phyloP scores from a whole-genome alignment of 2,797 vertebrate genomes.

The Adelosebastes latens region DNA sequence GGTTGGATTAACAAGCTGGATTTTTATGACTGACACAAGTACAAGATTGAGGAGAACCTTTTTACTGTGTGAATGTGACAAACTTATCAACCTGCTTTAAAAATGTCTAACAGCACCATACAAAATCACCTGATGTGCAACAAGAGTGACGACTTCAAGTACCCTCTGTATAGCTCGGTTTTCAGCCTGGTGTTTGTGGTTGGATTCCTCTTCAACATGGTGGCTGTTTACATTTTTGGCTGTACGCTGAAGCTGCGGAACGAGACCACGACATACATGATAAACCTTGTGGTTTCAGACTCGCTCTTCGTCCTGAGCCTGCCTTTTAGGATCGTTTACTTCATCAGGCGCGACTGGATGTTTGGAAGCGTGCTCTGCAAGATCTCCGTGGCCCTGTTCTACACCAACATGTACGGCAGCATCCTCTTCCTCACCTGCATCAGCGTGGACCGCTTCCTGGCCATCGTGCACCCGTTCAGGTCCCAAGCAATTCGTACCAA shows the following conservation, averaged over 20 bases:
- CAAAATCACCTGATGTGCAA: slow-evolving; percentile 63
- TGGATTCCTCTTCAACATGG: slow-evolving; percentile 90
- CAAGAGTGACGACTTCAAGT: slow-evolving; percentile 92
- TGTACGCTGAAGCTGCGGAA: slow-evolving; percentile 91
- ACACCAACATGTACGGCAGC: slow-evolving; percentile 97
- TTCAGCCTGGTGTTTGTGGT: slow-evolving; percentile 94
- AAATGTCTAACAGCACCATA: slow-evolving; percentile 55
- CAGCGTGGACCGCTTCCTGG: slow-evolving; percentile 94
- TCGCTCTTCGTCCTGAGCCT: slow-evolving; percentile 94
- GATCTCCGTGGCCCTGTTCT: slow-evolving; percentile 92
- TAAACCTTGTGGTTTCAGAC: slow-evolving; percentile 93
- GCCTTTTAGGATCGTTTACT: slow-evolving; percentile 96
- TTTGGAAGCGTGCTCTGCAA: slow-evolving; percentile 91
- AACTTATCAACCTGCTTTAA: slow-evolving; percentile 22
- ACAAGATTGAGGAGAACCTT: not conserved
- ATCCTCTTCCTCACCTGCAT: slow-evolving; percentile 98
- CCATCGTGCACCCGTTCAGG: slow-evolving; percentile 93
- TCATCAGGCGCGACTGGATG: slow-evolving; percentile 86
- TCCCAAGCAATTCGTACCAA: slow-evolving; percentile 90
- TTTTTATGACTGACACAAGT: not conserved
- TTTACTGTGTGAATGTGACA: not conserved
- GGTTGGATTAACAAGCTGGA: not conserved
- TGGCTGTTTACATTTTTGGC: slow-evolving; percentile 92
- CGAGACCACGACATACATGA: slow-evolving; percentile 98
- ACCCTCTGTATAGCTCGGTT: slow-evolving; percentile 88